phyloP scores from a whole-genome alignment of 2,797 vertebrate genomes.

The Cirrhinus mrigala region DNA sequence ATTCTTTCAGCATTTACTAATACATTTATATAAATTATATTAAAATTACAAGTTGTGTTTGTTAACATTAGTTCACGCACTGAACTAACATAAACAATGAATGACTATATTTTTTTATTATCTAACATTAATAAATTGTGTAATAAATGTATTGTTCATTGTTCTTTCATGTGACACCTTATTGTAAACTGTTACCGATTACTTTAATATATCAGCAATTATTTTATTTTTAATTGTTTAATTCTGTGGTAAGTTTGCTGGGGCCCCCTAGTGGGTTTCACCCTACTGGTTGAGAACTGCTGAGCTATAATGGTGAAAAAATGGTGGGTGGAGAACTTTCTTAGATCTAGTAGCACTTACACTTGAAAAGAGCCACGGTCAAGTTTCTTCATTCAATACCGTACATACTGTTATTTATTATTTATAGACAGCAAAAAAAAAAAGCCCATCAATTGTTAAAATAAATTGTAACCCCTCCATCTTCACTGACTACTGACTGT shows the following conservation, averaged over 20 bases:
- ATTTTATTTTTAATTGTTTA: neutral
- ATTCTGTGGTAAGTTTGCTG: neutral
- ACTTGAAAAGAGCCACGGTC: neutral
- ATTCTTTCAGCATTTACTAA: neutral
- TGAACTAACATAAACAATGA: too few species aligned
- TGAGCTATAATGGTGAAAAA: neutral
- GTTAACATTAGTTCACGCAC: too few species aligned
- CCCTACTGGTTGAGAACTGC: neutral
- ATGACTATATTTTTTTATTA: too few species aligned
- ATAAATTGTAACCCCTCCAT: neutral
- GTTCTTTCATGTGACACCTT: too few species aligned
- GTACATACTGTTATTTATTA: neutral
- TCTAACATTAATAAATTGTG: too few species aligned
- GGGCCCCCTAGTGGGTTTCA: neutral
- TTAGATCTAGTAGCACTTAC: neutral
- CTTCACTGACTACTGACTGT: neutral
- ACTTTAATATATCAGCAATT: too few species aligned
- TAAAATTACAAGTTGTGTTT: too few species aligned
- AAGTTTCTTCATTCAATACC: neutral
- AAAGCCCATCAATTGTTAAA: neutral
- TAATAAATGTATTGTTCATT: too few species aligned
- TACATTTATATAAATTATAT: too few species aligned
- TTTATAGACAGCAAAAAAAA: slow-evolving; percentile 4
- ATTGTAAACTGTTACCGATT: too few species aligned
- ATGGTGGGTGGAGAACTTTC: neutral